A percentile compares a stretch with the other conserved stretches of the same genome.
phyloP scores from a whole-genome alignment of 2,797 vertebrate genomes.

The Potorous gilbertii region DNA sequence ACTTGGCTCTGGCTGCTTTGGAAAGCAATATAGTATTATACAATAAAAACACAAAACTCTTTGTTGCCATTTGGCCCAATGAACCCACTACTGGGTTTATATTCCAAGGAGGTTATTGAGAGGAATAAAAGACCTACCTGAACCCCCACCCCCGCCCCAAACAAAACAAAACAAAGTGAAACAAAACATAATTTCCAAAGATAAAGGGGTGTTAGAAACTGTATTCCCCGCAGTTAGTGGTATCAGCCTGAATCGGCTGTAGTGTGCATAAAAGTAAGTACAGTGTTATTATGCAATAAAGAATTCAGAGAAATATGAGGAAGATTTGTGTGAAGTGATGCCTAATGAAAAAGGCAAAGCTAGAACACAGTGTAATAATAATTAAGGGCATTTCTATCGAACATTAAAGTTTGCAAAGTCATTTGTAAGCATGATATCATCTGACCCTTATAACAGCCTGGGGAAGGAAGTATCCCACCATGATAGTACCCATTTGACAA shows the following conservation, averaged over 20 bases:
- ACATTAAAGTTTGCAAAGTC: background rate
- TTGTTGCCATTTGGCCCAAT: background rate
- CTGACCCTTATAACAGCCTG: background rate
- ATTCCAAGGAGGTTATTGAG: background rate
- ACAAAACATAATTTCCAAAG: background rate
- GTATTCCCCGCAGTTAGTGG: background rate
- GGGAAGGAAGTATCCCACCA: background rate
- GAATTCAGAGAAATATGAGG: background rate
- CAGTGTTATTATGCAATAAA: background rate
- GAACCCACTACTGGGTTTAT: background rate
- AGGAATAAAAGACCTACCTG: background rate
- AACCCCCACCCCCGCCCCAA: background rate
- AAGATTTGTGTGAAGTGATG: background rate
- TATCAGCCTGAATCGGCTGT: background rate
- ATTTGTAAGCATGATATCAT: background rate
- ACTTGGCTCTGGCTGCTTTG: background rate
- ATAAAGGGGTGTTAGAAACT: background rate
- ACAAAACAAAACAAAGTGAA: background rate
- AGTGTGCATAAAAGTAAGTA: background rate
- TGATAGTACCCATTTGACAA: background rate
- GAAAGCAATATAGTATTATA: background rate
- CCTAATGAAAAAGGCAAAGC: background rate
- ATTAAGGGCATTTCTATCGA: background rate
- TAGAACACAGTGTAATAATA: background rate
- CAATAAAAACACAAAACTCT: background rate